phyloP scores from a whole-genome alignment of 2,888 invertebrate genomes.

The Agrotis puta region DNA sequence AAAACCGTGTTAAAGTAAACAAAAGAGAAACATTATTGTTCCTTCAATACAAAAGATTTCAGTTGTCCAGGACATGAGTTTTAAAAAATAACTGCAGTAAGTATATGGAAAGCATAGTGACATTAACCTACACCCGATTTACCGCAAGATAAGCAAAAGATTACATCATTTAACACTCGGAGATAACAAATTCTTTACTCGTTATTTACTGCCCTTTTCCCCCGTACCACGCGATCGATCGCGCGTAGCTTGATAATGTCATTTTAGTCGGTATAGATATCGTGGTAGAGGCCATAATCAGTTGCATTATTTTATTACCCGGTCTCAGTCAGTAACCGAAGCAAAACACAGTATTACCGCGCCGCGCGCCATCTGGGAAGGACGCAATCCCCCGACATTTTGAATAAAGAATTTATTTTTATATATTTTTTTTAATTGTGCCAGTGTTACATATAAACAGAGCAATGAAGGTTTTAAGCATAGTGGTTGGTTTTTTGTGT shows the following conservation, averaged over 20 bases:
- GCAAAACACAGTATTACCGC: slow-evolving; percentile 39
- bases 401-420: slow-evolving; percentile 16
- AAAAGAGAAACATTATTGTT: too few species aligned
- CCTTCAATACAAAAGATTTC: too few species aligned
- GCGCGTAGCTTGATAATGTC: neutral
- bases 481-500: slow-evolving; percentile 68
- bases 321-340: slow-evolving; percentile 21
- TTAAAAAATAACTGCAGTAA: neutral
- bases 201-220: slow-evolving; percentile 6
- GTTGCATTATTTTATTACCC: slow-evolving; percentile 49
- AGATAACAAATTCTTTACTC: slow-evolving; percentile 14
- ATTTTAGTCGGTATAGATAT: neutral
- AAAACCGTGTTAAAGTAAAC: too few species aligned
- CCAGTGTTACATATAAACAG: slow-evolving; percentile 34
- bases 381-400: slow-evolving; percentile 37
- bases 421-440: slow-evolving; percentile 37
- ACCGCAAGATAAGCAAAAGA: slow-evolving; percentile 12
- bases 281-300: slow-evolving; percentile 57
- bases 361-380: slow-evolving; percentile 42
- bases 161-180: slow-evolving; percentile 17
- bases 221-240: slow-evolving; percentile 27
- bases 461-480: slow-evolving; percentile 67
- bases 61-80: neutral
- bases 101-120: neutral
- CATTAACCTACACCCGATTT: slow-evolving; percentile 10